Evolutionary conservation across 2,797 vertebrate genomes (phyloP).

Genomic region (Masticophis lateralis): DNA sequence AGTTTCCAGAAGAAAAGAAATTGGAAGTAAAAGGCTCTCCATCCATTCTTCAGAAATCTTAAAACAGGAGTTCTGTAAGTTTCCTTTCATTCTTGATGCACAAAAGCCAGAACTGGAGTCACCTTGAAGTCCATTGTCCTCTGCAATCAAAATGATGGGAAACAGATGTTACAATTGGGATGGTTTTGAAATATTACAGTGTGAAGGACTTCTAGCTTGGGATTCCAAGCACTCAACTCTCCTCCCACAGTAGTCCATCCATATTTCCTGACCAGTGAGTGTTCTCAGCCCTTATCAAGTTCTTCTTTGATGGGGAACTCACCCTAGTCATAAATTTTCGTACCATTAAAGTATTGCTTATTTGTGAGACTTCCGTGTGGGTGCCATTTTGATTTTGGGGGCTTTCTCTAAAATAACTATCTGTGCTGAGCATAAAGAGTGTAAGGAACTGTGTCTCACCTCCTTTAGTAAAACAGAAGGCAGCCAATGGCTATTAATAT

Average conservation of each 20-base stretch:
- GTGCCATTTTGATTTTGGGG: neutral
- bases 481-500: neutral
- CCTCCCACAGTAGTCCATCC: neutral
- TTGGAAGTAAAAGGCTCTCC: constrained; percentile 74
- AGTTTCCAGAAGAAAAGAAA: constrained; percentile 64
- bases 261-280: neutral
- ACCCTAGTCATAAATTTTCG: neutral
- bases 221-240: neutral
- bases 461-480: neutral
- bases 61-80: constrained; percentile 64
- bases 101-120: constrained; percentile 53
- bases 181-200: too few relatives aligned
- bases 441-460: neutral
- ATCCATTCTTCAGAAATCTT: constrained; percentile 76
- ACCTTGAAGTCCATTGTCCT: constrained; percentile 55
- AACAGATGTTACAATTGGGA: neutral
- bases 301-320: neutral
- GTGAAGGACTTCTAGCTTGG: neutral
- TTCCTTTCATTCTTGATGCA: constrained; percentile 71
- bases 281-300: neutral
- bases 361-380: neutral
- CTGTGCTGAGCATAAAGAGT: neutral
- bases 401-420: neutral
- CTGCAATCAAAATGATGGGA: constrained; percentile 47
- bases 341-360: neutral